Evolutionary conservation across 2,113 vertebrate species (phyloP).

Genomic region (Heterocephalus glaber): DNA sequence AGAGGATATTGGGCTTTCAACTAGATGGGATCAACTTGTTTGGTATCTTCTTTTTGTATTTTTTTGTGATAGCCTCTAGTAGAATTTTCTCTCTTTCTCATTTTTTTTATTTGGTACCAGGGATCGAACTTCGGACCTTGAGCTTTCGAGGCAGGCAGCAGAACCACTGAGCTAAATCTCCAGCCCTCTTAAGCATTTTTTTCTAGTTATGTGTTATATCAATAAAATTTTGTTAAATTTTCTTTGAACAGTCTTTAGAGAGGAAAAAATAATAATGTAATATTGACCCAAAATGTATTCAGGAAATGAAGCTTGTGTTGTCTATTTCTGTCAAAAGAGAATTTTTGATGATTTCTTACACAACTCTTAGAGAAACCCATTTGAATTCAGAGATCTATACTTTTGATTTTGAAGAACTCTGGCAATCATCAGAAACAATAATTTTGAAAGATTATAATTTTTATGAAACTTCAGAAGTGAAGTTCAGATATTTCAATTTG

Average conservation of each 20-base stretch:
- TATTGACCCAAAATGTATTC: not conserved
- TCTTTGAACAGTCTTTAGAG: not conserved
- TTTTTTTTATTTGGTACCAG: no score
- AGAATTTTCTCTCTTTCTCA: not conserved
- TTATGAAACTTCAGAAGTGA: not conserved
- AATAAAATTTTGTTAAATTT: constrained; percentile 7
- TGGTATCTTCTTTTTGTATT: not conserved
- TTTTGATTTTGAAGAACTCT: not conserved
- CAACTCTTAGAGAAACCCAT: not conserved
- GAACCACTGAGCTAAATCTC: no score
- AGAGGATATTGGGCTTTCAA: not conserved
- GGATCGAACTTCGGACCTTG: no score
- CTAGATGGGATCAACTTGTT: not conserved
- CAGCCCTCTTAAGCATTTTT: constrained; percentile 3
- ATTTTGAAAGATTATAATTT: constrained; percentile 1
- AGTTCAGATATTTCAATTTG: not conserved
- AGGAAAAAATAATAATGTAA: not conserved
- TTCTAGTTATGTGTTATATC: constrained; percentile 19
- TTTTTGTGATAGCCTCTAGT: not conserved
- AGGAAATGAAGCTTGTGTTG: constrained; percentile 3
- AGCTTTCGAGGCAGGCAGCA: no score
- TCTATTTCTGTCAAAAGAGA: not conserved
- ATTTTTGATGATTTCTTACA: not conserved
- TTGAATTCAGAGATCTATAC: not conserved
- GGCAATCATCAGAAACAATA: not conserved